These are phyloP conservation scores for Proctacanthus coquilletti DNA, from an alignment of 1,140 invertebrate species.

Conservation along the genomic window DNA sequence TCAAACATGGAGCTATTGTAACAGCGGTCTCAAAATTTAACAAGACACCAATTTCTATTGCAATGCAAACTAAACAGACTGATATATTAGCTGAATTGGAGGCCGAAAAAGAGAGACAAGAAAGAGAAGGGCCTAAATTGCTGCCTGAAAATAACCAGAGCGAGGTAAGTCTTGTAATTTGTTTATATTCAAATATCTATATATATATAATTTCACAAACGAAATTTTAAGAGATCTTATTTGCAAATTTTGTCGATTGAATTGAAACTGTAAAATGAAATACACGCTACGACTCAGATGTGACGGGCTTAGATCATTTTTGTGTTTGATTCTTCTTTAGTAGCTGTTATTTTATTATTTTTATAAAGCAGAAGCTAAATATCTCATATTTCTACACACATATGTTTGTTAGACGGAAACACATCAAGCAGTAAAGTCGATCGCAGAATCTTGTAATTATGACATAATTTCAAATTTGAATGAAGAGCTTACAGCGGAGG, in stretches of 20 bases:
- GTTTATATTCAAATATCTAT: neutral
- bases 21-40: slow-evolving; percentile 63
- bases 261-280: slow-evolving; percentile 9
- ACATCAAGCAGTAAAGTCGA: too few relatives aligned
- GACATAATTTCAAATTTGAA: too few relatives aligned
- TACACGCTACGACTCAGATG: too few relatives aligned
- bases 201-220: neutral
- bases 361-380: too few relatives aligned
- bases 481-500: too few relatives aligned
- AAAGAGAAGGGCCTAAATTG: slow-evolving; percentile 18
- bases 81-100: slow-evolving; percentile 24
- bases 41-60: slow-evolving; percentile 65
- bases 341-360: too few relatives aligned
- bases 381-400: too few relatives aligned
- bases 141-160: too few relatives aligned
- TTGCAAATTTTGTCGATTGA: slow-evolving; percentile 6
- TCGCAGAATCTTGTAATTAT: too few relatives aligned
- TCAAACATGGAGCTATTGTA: slow-evolving; percentile 56
- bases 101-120: slow-evolving; percentile 17
- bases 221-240: slow-evolving; percentile 3
- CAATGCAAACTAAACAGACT: slow-evolving; percentile 29
- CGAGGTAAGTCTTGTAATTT: slow-evolving; percentile 14
- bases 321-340: too few relatives aligned
- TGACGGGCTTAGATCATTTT: too few relatives aligned
- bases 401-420: too few relatives aligned